These are phyloP conservation scores for Platichthys flesus DNA, from an alignment of 2,113 vertebrate species.

Conservation along the genomic window DNA sequence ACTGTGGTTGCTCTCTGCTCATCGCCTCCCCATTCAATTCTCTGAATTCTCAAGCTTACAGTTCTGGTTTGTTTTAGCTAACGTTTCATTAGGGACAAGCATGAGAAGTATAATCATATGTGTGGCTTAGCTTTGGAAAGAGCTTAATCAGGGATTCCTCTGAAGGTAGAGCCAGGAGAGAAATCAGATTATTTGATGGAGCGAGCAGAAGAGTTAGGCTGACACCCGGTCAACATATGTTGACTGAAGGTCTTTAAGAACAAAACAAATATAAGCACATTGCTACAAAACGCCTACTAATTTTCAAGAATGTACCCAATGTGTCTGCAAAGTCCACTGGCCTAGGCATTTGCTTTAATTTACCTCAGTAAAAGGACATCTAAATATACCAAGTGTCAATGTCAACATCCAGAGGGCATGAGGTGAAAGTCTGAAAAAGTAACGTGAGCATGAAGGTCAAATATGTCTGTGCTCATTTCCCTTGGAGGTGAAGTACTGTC, in stretches of 20 bases:
- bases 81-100: neutral
- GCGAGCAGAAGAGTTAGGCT: conserved; percentile 5
- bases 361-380: conserved; percentile 9
- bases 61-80: conserved; percentile 1
- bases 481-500: conserved; percentile 4
- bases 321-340: neutral
- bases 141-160: conserved; percentile 20
- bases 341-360: neutral
- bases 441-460: conserved; percentile 11
- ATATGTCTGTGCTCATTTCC: conserved; percentile 23
- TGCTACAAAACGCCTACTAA: conserved; percentile 15
- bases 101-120: conserved; percentile 14
- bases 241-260: neutral
- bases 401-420: neutral
- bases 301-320: conserved; percentile 19
- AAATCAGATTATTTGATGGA: conserved; percentile 11
- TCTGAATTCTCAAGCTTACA: neutral
- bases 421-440: conserved; percentile 6
- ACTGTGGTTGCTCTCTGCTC: too few species aligned
- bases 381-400: neutral
- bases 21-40: neutral
- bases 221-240: conserved; percentile 43
- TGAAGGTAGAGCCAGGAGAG: conserved; percentile 31
- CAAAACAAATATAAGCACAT: conserved; percentile 2
- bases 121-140: conserved; percentile 18